These are phyloP conservation scores for Meghimatium bilineatum DNA, from an alignment of 2,888 invertebrate genomes.

Conservation along the genomic window DNA sequence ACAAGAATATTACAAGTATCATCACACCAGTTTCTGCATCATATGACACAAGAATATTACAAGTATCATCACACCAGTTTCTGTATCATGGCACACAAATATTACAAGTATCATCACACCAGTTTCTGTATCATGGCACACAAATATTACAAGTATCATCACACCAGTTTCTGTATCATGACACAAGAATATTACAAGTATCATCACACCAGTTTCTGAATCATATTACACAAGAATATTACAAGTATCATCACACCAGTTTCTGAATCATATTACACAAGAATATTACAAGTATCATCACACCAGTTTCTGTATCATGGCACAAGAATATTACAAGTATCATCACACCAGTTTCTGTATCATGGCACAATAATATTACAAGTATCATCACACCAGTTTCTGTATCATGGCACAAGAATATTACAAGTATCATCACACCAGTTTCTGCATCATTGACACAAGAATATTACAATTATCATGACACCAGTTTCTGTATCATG, in stretches of 20 bases:
- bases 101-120: constrained; percentile 90
- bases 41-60: too few relatives aligned
- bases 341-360: constrained; percentile 82
- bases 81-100: too few relatives aligned
- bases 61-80: constrained; percentile 86
- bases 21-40: constrained; percentile 82
- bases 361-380: too few relatives aligned
- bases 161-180: constrained; percentile 81
- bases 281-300: constrained; percentile 90
- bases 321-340: too few relatives aligned
- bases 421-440: constrained; percentile 89
- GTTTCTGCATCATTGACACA: constrained; percentile 41
- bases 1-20: constrained; percentile 88
- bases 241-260: constrained; percentile 88
- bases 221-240: too few relatives aligned
- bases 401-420: too few relatives aligned
- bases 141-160: constrained; percentile 88
- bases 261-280: constrained; percentile 25
- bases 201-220: constrained; percentile 82
- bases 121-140: constrained; percentile 51
- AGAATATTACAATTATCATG: constrained; percentile 88
- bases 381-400: constrained; percentile 85
- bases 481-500: constrained; percentile 81
- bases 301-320: constrained; percentile 79
- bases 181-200: too few relatives aligned